A percentile compares a stretch with the other conserved stretches of the same genome.
Evolutionary conservation across 1,140 invertebrate species (phyloP).

Genomic region (Homalodisca vitripennis): DNA sequence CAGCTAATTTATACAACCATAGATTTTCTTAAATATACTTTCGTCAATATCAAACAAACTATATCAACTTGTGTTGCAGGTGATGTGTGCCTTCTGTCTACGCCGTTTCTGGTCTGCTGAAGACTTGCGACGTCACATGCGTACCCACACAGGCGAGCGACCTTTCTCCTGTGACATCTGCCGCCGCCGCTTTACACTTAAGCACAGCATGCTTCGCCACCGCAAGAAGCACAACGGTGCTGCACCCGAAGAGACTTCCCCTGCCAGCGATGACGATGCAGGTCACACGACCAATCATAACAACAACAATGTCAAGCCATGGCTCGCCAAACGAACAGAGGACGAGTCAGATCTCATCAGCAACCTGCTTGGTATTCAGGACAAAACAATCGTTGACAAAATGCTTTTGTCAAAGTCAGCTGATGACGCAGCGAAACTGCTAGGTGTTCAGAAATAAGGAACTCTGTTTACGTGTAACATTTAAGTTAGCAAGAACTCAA

Average conservation of each 20-base stretch:
- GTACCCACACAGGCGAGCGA: slow-evolving; percentile 81
- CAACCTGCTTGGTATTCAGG: slow-evolving; percentile 83
- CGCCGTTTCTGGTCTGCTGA: slow-evolving; percentile 92
- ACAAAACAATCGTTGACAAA: slow-evolving; percentile 83
- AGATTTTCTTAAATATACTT: too few relatives aligned
- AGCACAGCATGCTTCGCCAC: slow-evolving; percentile 90
- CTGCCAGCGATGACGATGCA: slow-evolving; percentile 33
- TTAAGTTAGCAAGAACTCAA: neutral
- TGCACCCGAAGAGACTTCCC: slow-evolving; percentile 23
- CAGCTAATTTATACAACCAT: too few relatives aligned
- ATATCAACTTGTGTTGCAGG: too few relatives aligned
- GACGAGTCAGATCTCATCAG: slow-evolving; percentile 76
- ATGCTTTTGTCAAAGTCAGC: slow-evolving; percentile 72
- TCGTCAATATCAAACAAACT: too few relatives aligned
- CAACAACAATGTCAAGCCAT: slow-evolving; percentile 34
- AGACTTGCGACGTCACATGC: slow-evolving; percentile 88
- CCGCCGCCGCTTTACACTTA: slow-evolving; percentile 80
- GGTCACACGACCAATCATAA: slow-evolving; percentile 31
- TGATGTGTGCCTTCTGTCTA: slow-evolving; percentile 89
- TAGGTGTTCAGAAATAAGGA: slow-evolving; percentile 60
- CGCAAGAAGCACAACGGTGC: slow-evolving; percentile 70
- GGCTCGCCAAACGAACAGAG: slow-evolving; percentile 47
- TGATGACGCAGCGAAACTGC: slow-evolving; percentile 82
- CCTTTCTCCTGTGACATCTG: slow-evolving; percentile 82
- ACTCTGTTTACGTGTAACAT: neutral